These are phyloP conservation scores for Ptyas mucosa DNA, from an alignment of 2,113 vertebrate species.

Conservation along the genomic window DNA sequence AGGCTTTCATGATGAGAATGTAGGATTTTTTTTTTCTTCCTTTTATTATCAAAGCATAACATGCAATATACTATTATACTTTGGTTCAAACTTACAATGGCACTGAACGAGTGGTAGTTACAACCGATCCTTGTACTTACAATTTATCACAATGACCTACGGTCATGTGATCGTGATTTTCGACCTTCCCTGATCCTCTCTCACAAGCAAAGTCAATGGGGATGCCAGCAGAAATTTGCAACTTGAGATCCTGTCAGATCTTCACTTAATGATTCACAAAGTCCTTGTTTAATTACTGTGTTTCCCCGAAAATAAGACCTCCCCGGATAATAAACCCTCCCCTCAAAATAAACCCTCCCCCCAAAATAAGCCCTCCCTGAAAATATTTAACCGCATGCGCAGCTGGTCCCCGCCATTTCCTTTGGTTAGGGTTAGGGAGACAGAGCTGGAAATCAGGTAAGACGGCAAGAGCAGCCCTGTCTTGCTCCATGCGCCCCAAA, in stretches of 20 bases:
- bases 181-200: neutral
- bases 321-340: too few species aligned
- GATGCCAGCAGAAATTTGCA: neutral
- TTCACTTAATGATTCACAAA: neutral
- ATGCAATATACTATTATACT: neutral
- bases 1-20: neutral
- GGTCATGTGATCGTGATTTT: neutral
- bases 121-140: neutral
- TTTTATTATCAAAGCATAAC: neutral
- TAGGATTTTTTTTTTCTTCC: neutral
- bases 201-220: neutral
- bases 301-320: too few species aligned
- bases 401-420: too few species aligned
- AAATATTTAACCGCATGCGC: too few species aligned
- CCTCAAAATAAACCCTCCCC: too few species aligned
- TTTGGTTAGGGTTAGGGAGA: too few species aligned
- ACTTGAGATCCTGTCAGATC: neutral
- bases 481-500: too few species aligned
- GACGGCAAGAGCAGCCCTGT: too few species aligned
- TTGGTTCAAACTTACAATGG: neutral
- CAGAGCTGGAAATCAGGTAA: too few species aligned
- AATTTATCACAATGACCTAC: neutral
- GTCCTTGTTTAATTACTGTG: neutral
- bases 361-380: too few species aligned
- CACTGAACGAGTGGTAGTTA: neutral